phyloP scores from a whole-genome alignment of 2,888 invertebrate genomes.

The Arrhopalites spinosus region DNA sequence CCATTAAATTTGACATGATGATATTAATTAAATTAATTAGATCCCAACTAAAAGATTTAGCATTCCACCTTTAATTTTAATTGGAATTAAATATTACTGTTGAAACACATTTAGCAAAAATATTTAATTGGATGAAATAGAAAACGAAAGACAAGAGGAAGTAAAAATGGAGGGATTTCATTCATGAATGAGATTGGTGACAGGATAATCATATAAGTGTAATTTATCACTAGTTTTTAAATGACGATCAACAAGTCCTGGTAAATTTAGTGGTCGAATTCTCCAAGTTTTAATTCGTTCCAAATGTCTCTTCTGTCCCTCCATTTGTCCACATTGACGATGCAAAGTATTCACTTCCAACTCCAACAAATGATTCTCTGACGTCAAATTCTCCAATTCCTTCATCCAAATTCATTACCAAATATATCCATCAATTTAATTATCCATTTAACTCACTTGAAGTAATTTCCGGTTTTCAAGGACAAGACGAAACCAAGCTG shows the following conservation, averaged over 20 bases:
- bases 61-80: too few species aligned
- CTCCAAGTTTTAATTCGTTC: constrained; percentile 44
- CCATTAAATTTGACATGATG: too few species aligned
- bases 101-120: too few species aligned
- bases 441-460: constrained; percentile 42
- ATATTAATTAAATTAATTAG: too few species aligned
- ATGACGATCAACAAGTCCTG: constrained; percentile 29
- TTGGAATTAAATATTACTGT: too few species aligned
- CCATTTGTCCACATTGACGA: constrained; percentile 48
- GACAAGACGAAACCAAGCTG: constrained; percentile 52
- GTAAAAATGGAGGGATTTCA: constrained; percentile 18
- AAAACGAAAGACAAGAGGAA: background rate
- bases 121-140: too few species aligned
- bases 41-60: too few species aligned
- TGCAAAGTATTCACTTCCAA: constrained; percentile 49
- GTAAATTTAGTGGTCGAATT: constrained; percentile 37
- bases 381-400: constrained; percentile 47
- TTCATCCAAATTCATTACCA: constrained; percentile 16
- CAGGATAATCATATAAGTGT: constrained; percentile 51
- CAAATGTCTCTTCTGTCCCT: constrained; percentile 40
- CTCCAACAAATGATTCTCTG: constrained; percentile 52
- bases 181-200: constrained; percentile 49
- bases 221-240: constrained; percentile 38
- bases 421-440: too few species aligned
- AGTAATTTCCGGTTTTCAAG: constrained; percentile 49